phyloP scores from a whole-genome alignment of 1,140 invertebrate species.

The Cotesia chilonis region DNA sequence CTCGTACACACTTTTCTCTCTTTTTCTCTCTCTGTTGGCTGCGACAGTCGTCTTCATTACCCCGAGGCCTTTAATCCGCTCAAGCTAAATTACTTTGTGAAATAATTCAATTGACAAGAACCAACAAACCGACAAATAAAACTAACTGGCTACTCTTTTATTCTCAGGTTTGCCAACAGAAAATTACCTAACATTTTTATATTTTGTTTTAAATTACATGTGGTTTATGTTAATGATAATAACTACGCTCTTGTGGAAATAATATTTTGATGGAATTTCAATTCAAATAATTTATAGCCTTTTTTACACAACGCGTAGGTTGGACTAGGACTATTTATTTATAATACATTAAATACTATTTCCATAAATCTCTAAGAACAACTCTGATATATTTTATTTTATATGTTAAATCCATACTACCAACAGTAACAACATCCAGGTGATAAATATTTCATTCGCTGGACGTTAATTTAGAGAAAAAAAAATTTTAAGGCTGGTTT shows the following conservation, averaged over 20 bases:
- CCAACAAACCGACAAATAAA: not conserved
- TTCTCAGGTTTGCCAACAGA: not conserved
- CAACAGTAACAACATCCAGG: no score
- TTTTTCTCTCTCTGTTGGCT: not conserved
- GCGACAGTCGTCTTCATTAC: slow-evolving; percentile 11
- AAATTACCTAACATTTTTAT: not conserved
- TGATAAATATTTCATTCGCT: no score
- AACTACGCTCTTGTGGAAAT: not conserved
- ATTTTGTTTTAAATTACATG: not conserved
- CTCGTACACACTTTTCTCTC: not conserved
- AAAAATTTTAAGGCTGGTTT: no score
- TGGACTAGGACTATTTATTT: no score
- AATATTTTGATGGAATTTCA: not conserved
- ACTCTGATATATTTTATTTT: no score
- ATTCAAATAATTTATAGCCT: not conserved
- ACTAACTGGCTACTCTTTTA: no score
- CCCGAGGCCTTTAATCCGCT: slow-evolving; percentile 1
- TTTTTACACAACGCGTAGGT: not conserved
- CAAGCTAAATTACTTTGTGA: not conserved
- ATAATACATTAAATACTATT: no score
- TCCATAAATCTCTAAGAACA: no score
- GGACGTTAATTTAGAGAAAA: no score
- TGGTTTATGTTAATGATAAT: not conserved
- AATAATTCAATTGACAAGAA: slow-evolving; percentile 12
- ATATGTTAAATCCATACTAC: no score